Evolutionary conservation across 2,113 vertebrate genomes (phyloP).

Genomic region (Anolis carolinensis): DNA sequence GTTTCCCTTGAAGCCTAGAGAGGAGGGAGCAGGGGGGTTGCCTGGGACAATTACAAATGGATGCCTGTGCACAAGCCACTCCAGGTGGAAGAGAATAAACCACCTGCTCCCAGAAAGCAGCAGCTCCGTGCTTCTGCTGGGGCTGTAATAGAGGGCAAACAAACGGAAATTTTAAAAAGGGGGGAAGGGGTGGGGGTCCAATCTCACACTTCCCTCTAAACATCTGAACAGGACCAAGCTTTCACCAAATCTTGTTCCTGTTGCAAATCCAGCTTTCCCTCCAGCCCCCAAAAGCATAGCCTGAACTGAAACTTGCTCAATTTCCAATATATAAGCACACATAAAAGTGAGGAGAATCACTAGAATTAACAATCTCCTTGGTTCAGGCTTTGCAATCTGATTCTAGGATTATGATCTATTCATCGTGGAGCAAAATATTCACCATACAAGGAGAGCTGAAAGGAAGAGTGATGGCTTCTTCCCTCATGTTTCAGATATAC

Average conservation of each 20-base stretch:
- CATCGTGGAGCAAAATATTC: neutral
- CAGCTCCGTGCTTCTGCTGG: neutral
- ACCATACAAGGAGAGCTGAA: neutral
- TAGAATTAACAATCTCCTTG: no score
- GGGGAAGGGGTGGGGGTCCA: no score
- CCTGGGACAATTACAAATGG: conserved; percentile 15
- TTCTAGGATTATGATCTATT: neutral
- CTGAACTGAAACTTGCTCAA: neutral
- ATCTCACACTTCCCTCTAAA: neutral
- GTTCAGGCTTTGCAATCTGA: no score
- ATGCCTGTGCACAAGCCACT: conserved; percentile 13
- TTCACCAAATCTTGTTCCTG: no score
- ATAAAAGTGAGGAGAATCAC: neutral
- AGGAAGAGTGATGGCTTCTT: neutral
- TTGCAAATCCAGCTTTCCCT: no score
- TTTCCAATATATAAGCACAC: neutral
- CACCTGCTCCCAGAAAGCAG: conserved; percentile 15
- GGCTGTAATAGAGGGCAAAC: neutral
- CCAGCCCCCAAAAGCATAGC: neutral
- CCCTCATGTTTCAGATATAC: neutral
- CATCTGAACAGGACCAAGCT: neutral
- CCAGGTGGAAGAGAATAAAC: conserved; percentile 26
- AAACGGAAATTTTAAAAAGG: no score
- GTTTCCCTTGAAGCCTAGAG: conserved; percentile 46
- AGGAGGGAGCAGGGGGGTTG: conserved; percentile 7